These are phyloP conservation scores for Ephestia elutella DNA, from an alignment of 1,140 invertebrate genomes.

Conservation along the genomic window DNA sequence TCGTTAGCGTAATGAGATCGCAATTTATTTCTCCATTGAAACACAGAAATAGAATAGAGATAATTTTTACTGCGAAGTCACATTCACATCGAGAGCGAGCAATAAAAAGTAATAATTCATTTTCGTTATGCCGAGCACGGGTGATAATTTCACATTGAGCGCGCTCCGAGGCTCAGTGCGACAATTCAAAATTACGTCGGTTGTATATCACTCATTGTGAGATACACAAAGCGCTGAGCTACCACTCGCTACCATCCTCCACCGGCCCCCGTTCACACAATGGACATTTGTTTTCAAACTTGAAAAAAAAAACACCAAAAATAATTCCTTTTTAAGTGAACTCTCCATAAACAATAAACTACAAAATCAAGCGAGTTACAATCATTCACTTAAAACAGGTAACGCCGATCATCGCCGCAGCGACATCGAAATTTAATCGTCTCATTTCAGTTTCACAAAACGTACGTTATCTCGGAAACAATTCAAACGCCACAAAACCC, in stretches of 20 bases:
- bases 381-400: conserved; percentile 38
- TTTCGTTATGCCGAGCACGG: conserved; percentile 68
- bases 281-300: conserved; percentile 70
- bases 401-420: conserved; percentile 22
- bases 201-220: conserved; percentile 72
- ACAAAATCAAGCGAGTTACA: conserved; percentile 23
- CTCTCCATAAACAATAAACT: conserved; percentile 49
- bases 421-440: conserved; percentile 34
- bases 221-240: conserved; percentile 60
- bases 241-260: conserved; percentile 57
- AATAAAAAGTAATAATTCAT: conserved; percentile 70
- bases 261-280: conserved; percentile 55
- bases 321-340: conserved; percentile 53
- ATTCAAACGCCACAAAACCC: conserved; percentile 62
- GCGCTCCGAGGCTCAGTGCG: conserved; percentile 39
- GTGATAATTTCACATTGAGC: conserved; percentile 69
- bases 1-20: conserved; percentile 19
- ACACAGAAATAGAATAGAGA: conserved; percentile 28
- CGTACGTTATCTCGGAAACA: conserved; percentile 57
- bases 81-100: conserved; percentile 27
- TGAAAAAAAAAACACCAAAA: conserved; percentile 49
- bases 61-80: conserved; percentile 38
- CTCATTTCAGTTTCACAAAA: conserved; percentile 54
- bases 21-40: conserved; percentile 16
- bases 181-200: conserved; percentile 68